Evolutionary conservation across 2,888 invertebrate species (phyloP).

Genomic region (Scaptodrosophila latifasciaeformis): DNA sequence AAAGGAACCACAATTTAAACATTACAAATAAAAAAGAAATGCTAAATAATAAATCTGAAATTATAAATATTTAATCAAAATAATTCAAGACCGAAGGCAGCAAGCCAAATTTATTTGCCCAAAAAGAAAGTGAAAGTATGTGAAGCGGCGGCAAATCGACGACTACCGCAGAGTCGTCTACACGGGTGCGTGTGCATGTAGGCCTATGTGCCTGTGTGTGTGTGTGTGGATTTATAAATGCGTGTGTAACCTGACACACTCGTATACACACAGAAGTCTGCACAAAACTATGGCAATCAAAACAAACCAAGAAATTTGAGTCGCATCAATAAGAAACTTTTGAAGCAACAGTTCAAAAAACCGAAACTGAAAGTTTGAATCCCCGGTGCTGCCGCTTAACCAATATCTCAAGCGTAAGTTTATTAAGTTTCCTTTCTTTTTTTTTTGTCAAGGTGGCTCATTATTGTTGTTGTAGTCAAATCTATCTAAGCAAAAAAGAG

Average conservation of each 20-base stretch:
- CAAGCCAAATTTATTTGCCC: background rate
- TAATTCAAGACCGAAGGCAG: background rate
- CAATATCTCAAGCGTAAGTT: too few relatives aligned
- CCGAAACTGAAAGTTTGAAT: background rate
- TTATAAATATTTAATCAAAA: background rate
- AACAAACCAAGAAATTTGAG: background rate
- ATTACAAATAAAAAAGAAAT: background rate
- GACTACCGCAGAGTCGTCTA: too few relatives aligned
- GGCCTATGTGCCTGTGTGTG: too few relatives aligned
- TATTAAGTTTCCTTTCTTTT: too few relatives aligned
- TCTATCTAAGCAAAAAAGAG: too few relatives aligned
- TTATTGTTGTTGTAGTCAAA: background rate
- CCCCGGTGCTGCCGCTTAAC: background rate
- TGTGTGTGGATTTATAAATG: too few relatives aligned
- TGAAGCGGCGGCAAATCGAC: background rate
- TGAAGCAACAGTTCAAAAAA: background rate
- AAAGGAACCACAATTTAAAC: background rate
- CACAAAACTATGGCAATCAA: background rate
- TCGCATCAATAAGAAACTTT: too few relatives aligned
- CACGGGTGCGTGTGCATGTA: too few relatives aligned
- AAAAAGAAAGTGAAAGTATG: background rate
- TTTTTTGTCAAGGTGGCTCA: background rate
- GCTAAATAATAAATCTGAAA: background rate
- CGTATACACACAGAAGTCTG: too few relatives aligned
- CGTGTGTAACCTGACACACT: too few relatives aligned